A percentile compares a stretch with the other conserved stretches of the same genome.
Conservation (phyloP, 2,888 invertebrate species). For the Conistra vaccinii region DNA sequence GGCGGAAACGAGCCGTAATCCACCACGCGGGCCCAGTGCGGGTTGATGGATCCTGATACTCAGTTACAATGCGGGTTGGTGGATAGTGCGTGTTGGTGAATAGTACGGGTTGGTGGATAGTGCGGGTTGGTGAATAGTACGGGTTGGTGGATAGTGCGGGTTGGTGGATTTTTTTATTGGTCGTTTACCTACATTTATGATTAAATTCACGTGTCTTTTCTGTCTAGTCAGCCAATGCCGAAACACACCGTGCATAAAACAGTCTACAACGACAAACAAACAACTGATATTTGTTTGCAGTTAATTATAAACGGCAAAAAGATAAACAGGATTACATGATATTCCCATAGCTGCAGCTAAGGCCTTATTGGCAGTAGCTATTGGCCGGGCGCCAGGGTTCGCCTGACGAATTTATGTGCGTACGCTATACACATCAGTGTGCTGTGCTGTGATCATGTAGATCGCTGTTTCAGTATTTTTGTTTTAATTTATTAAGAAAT, state of each 20-base stretch:
- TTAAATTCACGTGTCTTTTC: not conserved
- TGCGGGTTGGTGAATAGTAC: too few relatives aligned
- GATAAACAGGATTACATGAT: constrained; percentile 51
- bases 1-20: too few relatives aligned
- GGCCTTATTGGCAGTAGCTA: constrained; percentile 72
- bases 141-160: too few relatives aligned
- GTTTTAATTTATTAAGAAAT: constrained; percentile 4
- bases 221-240: not conserved
- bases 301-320: constrained; percentile 60
- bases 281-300: constrained; percentile 37
- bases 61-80: too few relatives aligned
- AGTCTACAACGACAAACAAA: too few relatives aligned
- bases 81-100: too few relatives aligned
- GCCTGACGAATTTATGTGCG: constrained; percentile 84
- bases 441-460: constrained; percentile 31
- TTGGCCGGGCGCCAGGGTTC: constrained; percentile 79
- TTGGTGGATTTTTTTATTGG: too few relatives aligned
- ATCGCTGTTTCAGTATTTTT: constrained; percentile 23
- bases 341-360: constrained; percentile 56
- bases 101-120: too few relatives aligned
- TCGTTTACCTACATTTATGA: not conserved
- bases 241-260: not conserved
- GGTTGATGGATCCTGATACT: too few relatives aligned
- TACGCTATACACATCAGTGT: constrained; percentile 26
- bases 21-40: too few relatives aligned